Percentiles rank a stretch among this genome's conserved stretches.
These are phyloP conservation scores for Bombycilla garrulus DNA, from an alignment of 2,113 vertebrate genomes.

Conservation along the genomic window DNA sequence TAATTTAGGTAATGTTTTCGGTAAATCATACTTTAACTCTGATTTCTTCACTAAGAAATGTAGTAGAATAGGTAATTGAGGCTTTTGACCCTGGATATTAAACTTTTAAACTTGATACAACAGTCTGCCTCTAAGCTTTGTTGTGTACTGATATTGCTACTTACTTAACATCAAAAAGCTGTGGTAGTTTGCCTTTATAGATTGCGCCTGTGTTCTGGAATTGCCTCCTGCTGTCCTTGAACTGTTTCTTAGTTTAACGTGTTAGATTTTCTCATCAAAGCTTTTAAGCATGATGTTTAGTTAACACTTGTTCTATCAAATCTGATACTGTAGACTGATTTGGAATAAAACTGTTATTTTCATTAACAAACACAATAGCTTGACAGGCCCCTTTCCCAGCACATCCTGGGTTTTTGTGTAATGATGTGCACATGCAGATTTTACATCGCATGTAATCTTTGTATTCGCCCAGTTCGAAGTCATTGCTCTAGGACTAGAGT, in stretches of 20 bases:
- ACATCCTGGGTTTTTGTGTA: slow-evolving; percentile 24
- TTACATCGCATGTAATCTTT: slow-evolving; percentile 60
- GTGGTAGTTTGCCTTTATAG: slow-evolving; percentile 74
- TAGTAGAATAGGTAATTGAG: slow-evolving; percentile 48
- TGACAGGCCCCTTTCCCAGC: slow-evolving; percentile 26
- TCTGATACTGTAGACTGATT: slow-evolving; percentile 56
- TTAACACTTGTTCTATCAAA: slow-evolving; percentile 62
- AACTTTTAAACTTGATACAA: slow-evolving; percentile 77
- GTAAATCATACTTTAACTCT: not conserved
- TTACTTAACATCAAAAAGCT: slow-evolving; percentile 78
- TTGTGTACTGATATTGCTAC: slow-evolving; percentile 73
- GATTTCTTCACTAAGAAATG: slow-evolving; percentile 41
- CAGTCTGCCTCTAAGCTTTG: slow-evolving; percentile 70
- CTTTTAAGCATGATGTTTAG: slow-evolving; percentile 61
- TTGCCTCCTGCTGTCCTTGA: slow-evolving; percentile 73
- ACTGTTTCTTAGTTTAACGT: slow-evolving; percentile 70
- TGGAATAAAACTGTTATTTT: slow-evolving; percentile 57
- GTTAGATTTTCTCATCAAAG: slow-evolving; percentile 74
- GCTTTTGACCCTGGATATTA: slow-evolving; percentile 70
- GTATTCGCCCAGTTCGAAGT: slow-evolving; percentile 44
- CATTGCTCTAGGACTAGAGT: slow-evolving; percentile 65
- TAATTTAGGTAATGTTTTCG: slow-evolving; percentile 12
- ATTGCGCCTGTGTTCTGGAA: slow-evolving; percentile 75
- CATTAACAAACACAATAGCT: slow-evolving; percentile 43
- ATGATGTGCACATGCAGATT: slow-evolving; percentile 64